Conservation (phyloP, 2,888 invertebrate species). For the Dioctria linearis region DNA sequence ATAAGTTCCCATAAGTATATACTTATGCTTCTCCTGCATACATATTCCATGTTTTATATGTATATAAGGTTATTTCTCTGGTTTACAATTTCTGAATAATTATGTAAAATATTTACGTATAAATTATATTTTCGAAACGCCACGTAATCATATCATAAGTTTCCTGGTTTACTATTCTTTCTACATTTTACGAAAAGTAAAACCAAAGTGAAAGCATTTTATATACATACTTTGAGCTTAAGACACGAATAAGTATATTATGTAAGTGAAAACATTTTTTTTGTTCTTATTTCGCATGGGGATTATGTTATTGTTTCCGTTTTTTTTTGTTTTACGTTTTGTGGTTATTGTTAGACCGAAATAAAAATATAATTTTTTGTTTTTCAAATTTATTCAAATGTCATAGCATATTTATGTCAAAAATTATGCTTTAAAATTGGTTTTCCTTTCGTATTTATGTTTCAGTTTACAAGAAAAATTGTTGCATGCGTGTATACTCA, state of each 20-base stretch:
- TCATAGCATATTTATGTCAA: no score
- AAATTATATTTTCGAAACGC: neutral
- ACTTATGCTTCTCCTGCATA: neutral
- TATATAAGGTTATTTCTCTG: neutral
- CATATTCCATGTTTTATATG: neutral
- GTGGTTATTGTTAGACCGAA: neutral
- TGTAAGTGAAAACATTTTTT: neutral
- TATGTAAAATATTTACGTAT: no score
- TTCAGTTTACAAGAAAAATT: no score
- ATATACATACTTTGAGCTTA: neutral
- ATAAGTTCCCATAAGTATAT: constrained; percentile 53
- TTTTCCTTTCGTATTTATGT: no score
- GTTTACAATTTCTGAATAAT: neutral
- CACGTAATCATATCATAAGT: neutral
- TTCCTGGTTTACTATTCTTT: neutral
- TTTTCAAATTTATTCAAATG: no score
- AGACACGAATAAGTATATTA: neutral
- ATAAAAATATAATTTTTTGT: neutral
- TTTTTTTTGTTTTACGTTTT: neutral
- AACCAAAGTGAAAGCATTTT: neutral
- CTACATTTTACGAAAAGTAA: neutral
- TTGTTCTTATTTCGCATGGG: no score
- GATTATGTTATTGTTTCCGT: constrained; percentile 17
- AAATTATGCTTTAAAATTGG: no score
- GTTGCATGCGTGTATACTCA: no score